Conservation (phyloP, 2,888 invertebrate genomes). For the Nemapogon koenigi region DNA sequence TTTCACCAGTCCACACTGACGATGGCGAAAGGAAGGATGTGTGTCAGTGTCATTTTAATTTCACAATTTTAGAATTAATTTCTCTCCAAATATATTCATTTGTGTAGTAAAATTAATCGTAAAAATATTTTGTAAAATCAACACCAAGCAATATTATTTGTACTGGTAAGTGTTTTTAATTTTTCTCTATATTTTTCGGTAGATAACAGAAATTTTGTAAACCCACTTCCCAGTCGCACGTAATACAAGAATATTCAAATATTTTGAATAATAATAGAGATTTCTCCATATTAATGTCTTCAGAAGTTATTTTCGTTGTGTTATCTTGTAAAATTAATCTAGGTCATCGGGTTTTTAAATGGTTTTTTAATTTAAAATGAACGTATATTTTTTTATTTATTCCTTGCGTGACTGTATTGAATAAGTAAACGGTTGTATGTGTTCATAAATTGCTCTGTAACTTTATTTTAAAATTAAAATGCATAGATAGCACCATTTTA, state of each 20-base stretch:
- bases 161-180: slow-evolving; percentile 5
- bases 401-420: slow-evolving; percentile 2
- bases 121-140: background rate
- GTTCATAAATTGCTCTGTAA: too few species aligned
- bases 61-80: slow-evolving; percentile 24
- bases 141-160: background rate
- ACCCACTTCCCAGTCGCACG: slow-evolving; percentile 1
- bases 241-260: slow-evolving; percentile 19
- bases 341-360: slow-evolving; percentile 9
- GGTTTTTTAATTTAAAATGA: background rate
- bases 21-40: slow-evolving; percentile 33
- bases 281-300: slow-evolving; percentile 23
- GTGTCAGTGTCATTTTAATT: slow-evolving; percentile 29
- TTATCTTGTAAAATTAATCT: slow-evolving; percentile 21
- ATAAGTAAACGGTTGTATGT: too few species aligned
- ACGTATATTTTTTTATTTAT: background rate
- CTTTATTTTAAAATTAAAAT: too few species aligned
- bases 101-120: background rate
- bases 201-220: slow-evolving; percentile 4
- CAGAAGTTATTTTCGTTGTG: slow-evolving; percentile 21
- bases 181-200: slow-evolving; percentile 1
- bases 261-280: slow-evolving; percentile 30
- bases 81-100: background rate
- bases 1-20: slow-evolving; percentile 26
- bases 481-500: too few species aligned